These are phyloP conservation scores for Trachelus iudaicus DNA, from an alignment of 2,888 invertebrate genomes.

Conservation along the genomic window DNA sequence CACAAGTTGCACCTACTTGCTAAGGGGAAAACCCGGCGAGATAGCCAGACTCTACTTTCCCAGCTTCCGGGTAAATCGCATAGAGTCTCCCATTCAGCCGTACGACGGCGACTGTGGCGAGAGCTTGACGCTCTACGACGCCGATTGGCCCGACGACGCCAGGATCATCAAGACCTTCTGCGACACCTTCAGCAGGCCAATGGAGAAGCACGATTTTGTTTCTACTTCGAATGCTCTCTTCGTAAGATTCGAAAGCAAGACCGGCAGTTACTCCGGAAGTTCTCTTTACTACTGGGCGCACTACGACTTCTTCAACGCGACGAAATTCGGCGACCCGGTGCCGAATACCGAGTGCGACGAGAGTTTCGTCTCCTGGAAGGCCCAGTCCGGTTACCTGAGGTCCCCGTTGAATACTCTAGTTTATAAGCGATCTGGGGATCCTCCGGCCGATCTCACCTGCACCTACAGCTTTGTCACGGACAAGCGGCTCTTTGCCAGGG, in stretches of 20 bases:
- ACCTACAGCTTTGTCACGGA: conserved; percentile 87
- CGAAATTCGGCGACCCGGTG: conserved; percentile 85
- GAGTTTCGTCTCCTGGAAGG: conserved; percentile 87
- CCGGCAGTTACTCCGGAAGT: conserved; percentile 93
- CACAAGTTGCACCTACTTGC: conserved; percentile 90
- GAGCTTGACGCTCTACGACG: conserved; percentile 89
- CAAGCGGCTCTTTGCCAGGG: conserved; percentile 82
- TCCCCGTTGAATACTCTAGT: conserved; percentile 89
- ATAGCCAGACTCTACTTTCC: conserved; percentile 91
- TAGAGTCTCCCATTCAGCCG: conserved; percentile 87
- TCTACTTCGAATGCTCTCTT: conserved; percentile 88
- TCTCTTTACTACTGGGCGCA: conserved; percentile 95
- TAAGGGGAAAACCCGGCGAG: conserved; percentile 87
- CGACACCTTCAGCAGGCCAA: conserved; percentile 91
- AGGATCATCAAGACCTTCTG: conserved; percentile 94
- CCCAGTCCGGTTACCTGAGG: conserved; percentile 78
- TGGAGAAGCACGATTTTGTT: conserved; percentile 94
- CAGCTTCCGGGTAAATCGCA: conserved; percentile 89
- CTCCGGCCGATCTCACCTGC: conserved; percentile 81
- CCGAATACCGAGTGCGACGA: conserved; percentile 84
- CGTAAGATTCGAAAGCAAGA: conserved; percentile 90
- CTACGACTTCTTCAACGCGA: conserved; percentile 93
- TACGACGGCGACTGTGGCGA: conserved; percentile 92
- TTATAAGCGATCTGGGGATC: conserved; percentile 80
- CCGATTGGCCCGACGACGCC: conserved; percentile 88